phyloP scores from a whole-genome alignment of 2,113 vertebrate genomes.

The Ictalurus punctatus region DNA sequence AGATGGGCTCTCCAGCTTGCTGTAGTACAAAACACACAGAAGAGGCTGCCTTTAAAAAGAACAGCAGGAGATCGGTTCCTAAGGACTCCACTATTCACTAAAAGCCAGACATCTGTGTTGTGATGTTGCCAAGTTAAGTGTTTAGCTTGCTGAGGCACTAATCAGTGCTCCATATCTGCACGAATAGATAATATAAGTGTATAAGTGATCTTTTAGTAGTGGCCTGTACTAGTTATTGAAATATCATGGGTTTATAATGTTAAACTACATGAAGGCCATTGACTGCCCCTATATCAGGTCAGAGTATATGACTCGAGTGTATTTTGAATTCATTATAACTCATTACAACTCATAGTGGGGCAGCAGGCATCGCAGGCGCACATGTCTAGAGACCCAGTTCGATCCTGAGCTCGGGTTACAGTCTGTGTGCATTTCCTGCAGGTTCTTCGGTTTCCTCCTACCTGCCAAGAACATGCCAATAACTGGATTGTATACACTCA shows the following conservation, averaged over 20 bases:
- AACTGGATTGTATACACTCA: not conserved
- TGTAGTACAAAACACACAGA: conserved; percentile 22
- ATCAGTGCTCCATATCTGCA: not conserved
- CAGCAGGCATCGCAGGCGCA: not conserved
- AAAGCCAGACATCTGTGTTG: conserved; percentile 19
- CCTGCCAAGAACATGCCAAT: not conserved
- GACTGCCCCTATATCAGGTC: not conserved
- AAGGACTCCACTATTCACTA: not conserved
- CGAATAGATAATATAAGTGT: not conserved
- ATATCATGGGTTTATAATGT: not conserved
- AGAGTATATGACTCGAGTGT: not conserved
- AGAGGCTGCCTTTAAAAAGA: conserved; percentile 16
- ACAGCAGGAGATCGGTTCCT: conserved; percentile 19
- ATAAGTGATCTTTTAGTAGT: not conserved
- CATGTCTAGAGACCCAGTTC: not conserved
- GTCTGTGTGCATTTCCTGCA: not conserved
- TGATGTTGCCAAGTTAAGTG: not conserved
- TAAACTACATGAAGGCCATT: not conserved
- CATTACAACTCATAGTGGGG: not conserved
- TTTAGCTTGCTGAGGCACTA: conserved; percentile 4
- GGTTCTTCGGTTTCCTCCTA: not conserved
- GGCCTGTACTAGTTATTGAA: not conserved
- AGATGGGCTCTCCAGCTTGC: conserved; percentile 21
- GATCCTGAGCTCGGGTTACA: not conserved
- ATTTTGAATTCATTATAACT: not conserved